Percentiles rank a stretch among this genome's conserved stretches.
Evolutionary conservation across 2,797 vertebrate genomes (phyloP).

Genomic region (Cuculus canorus): DNA sequence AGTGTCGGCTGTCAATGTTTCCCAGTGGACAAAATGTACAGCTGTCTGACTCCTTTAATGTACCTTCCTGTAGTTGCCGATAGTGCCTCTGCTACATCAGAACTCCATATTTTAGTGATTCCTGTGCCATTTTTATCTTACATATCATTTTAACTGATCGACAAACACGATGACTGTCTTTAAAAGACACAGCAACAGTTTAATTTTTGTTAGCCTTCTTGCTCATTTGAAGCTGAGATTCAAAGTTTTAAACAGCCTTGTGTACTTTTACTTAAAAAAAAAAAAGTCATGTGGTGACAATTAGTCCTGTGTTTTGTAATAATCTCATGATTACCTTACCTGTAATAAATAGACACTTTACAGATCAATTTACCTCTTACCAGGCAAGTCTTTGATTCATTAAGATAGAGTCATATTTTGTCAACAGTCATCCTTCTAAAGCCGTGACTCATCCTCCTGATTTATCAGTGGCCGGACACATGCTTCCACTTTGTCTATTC

Average conservation of each 20-base stretch:
- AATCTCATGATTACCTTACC: not conserved
- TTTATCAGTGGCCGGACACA: fast-evolving
- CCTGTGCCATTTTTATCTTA: not conserved
- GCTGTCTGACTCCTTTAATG: not conserved
- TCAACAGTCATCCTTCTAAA: not conserved
- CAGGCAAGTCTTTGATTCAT: not conserved
- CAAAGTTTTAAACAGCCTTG: not conserved
- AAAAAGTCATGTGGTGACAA: not conserved
- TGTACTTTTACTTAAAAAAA: not conserved
- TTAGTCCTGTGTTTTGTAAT: not conserved
- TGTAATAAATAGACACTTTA: not conserved
- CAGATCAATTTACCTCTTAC: not conserved
- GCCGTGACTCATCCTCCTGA: not conserved
- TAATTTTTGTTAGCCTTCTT: not conserved
- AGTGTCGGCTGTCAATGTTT: not conserved
- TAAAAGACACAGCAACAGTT: not conserved
- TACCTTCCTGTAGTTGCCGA: not conserved
- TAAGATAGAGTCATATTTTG: not conserved
- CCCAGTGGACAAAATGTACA: not conserved
- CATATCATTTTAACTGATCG: not conserved
- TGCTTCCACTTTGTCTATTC: not conserved
- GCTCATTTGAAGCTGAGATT: not conserved
- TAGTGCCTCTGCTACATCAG: not conserved
- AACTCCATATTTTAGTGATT: not conserved
- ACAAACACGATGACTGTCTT: not conserved